Evolutionary conservation across 2,113 vertebrate genomes (phyloP).

Genomic region (Cyanoderma ruficeps): DNA sequence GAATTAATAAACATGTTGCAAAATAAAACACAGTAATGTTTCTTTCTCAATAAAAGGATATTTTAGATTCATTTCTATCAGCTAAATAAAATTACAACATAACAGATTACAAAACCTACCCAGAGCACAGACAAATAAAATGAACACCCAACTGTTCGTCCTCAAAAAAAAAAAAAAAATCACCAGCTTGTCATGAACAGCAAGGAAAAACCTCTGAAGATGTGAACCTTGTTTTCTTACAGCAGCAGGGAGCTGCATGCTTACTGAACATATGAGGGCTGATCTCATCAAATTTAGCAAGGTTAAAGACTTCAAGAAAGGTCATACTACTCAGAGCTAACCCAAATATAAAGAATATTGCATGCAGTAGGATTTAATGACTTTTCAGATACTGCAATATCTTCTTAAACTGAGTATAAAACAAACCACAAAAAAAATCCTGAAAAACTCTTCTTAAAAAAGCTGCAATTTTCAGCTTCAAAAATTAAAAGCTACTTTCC

Average conservation of each 20-base stretch:
- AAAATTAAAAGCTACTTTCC: not conserved
- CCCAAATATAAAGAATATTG: not conserved
- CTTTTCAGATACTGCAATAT: not conserved
- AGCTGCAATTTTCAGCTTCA: not conserved
- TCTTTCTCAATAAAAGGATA: not conserved
- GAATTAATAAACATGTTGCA: not conserved
- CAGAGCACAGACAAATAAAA: not conserved
- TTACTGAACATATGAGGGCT: not conserved
- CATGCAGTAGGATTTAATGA: not conserved
- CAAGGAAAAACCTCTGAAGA: not conserved
- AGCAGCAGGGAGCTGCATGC: not conserved
- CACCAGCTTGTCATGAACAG: not conserved
- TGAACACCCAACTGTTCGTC: not conserved
- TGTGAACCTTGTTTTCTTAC: not conserved
- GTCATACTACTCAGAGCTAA: not conserved
- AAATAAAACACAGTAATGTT: slow-evolving; percentile 10
- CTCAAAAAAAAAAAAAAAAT: not conserved
- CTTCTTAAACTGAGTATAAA: not conserved
- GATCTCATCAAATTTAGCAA: not conserved
- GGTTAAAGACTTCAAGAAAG: not conserved
- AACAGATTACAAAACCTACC: not conserved
- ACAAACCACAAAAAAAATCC: not conserved
- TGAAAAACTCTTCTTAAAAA: not conserved
- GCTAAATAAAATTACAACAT: not conserved
- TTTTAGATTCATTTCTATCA: not conserved